phyloP scores from a whole-genome alignment of 2,888 invertebrate species.

The Phrixothrix hirtus region DNA sequence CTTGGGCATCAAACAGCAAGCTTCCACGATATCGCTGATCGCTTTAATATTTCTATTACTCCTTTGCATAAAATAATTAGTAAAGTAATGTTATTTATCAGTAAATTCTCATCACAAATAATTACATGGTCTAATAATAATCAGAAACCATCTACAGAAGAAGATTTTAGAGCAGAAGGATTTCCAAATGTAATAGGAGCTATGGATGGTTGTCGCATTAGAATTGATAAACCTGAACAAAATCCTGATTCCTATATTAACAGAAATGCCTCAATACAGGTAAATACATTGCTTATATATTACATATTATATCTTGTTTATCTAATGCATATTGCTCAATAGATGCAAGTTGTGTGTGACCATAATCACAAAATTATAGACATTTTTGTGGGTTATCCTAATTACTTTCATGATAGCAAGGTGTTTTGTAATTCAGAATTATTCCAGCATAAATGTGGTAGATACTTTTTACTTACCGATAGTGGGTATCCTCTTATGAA shows the following conservation, averaged over 20 bases:
- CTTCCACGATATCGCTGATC: slow-evolving; percentile 34
- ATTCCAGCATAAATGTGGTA: no score
- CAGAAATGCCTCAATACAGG: slow-evolving; percentile 6
- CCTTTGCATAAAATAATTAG: slow-evolving; percentile 25
- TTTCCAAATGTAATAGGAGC: slow-evolving; percentile 10
- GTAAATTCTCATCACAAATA: background rate
- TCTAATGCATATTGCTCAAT: no score
- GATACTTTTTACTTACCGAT: no score
- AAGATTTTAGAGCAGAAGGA: slow-evolving; percentile 1
- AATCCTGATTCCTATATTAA: slow-evolving; percentile 7
- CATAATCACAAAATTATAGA: slow-evolving; percentile 8
- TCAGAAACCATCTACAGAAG: background rate
- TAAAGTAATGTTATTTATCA: no score
- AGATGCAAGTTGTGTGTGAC: slow-evolving; percentile 19
- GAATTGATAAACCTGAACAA: slow-evolving; percentile 3
- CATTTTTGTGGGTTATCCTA: slow-evolving; percentile 10
- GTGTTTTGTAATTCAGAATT: no score
- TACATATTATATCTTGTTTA: background rate
- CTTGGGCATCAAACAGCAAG: slow-evolving; percentile 32
- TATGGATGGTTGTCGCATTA: slow-evolving; percentile 7
- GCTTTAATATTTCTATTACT: slow-evolving; percentile 33
- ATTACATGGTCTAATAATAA: slow-evolving; percentile 4
- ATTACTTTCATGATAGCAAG: no score
- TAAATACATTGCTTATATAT: background rate
- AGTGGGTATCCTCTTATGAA: no score